Evolutionary conservation across 2,888 invertebrate species (phyloP).

Genomic region (Andrena flavipes): DNA sequence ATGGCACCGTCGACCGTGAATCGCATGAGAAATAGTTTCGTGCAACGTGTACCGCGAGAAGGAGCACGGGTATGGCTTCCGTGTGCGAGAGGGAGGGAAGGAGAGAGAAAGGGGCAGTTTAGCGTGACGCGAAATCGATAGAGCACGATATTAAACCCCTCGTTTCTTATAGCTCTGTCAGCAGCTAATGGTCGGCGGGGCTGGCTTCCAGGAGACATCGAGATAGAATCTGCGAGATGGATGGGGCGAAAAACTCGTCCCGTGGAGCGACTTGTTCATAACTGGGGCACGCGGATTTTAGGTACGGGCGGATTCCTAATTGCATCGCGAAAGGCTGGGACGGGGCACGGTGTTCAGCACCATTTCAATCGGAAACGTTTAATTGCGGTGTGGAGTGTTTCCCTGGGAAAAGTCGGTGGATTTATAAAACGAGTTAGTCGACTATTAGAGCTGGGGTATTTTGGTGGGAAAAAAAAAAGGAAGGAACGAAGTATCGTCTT

Average conservation of each 20-base stretch:
- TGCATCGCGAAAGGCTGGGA: neutral
- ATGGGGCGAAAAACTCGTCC: neutral
- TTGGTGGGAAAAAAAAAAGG: too few species aligned
- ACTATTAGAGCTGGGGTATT: too few species aligned
- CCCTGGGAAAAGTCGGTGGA: too few species aligned
- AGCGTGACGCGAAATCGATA: slow-evolving; percentile 71
- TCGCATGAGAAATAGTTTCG: slow-evolving; percentile 37
- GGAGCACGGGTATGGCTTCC: slow-evolving; percentile 57
- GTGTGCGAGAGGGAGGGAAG: slow-evolving; percentile 7
- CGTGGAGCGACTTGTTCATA: neutral
- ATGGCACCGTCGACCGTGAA: slow-evolving; percentile 53
- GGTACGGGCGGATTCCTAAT: neutral
- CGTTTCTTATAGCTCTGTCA: slow-evolving; percentile 35
- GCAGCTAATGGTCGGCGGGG: slow-evolving; percentile 10
- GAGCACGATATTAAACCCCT: slow-evolving; percentile 67
- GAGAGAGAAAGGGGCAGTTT: slow-evolving; percentile 33
- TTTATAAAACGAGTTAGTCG: too few species aligned
- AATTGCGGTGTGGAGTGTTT: neutral
- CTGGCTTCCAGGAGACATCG: neutral
- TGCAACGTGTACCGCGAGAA: slow-evolving; percentile 22
- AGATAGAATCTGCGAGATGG: neutral
- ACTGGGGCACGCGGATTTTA: neutral
- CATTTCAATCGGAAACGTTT: neutral
- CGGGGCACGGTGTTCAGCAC: neutral
- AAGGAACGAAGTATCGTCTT: too few species aligned